phyloP scores from a whole-genome alignment of 2,797 vertebrate species.

The Melanotaenia maccullochi region DNA sequence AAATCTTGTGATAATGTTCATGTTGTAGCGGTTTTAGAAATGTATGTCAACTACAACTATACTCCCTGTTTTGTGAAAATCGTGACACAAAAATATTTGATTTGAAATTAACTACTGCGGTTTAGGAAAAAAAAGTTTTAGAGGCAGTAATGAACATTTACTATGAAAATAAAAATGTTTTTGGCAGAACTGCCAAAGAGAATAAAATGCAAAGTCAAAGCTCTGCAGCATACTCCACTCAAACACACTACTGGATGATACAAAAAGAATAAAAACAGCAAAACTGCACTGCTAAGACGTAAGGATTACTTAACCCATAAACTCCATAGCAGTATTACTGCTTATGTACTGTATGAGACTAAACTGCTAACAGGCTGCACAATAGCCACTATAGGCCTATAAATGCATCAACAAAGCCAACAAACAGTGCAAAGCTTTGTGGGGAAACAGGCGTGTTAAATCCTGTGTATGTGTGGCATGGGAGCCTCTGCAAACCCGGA shows the following conservation, averaged over 20 bases:
- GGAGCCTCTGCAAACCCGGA: slow-evolving; percentile 63
- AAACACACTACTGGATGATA: slow-evolving; percentile 23
- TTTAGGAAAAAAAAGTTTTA: too few relatives aligned
- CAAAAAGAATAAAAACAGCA: slow-evolving; percentile 44
- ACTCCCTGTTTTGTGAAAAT: too few relatives aligned
- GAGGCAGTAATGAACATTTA: too few relatives aligned
- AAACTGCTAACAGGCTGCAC: slow-evolving; percentile 54
- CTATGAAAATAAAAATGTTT: too few relatives aligned
- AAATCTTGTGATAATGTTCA: too few relatives aligned
- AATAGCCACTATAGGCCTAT: slow-evolving; percentile 40
- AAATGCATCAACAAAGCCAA: slow-evolving; percentile 57
- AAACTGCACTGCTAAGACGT: slow-evolving; percentile 11
- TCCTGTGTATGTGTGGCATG: slow-evolving; percentile 50
- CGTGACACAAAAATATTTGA: too few relatives aligned
- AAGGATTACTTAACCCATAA: slow-evolving; percentile 52
- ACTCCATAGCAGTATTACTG: slow-evolving; percentile 42
- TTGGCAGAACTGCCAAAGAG: too few relatives aligned
- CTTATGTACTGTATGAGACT: slow-evolving; percentile 32
- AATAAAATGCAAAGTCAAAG: not conserved
- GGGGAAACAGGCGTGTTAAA: slow-evolving; percentile 67
- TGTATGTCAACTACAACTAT: too few relatives aligned
- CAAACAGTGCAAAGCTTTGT: slow-evolving; percentile 54
- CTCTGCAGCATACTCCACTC: not conserved
- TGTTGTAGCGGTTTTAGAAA: too few relatives aligned
- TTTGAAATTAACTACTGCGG: too few relatives aligned